Base-by-base conservation (phyloP, 2,113 vertebrate genomes). In the Terrapene triunguis region DNA sequence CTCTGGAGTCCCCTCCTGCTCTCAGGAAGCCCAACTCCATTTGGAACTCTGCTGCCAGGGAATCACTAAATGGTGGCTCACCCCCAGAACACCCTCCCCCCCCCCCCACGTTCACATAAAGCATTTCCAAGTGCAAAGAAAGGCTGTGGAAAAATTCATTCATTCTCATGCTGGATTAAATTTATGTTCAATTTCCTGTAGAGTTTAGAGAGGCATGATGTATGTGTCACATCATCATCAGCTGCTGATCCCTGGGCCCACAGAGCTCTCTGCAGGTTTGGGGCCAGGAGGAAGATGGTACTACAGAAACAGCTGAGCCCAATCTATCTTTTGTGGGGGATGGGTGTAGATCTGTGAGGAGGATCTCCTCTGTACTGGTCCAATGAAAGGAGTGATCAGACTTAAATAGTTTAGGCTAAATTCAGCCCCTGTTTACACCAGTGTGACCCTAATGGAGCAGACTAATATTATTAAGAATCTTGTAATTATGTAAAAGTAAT, bases 291-390 rank as follows among this genome's bases (percentile, higher is more conserved):
- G 8, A 84, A 86, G 24, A 17, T 48, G 10, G 6, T 42, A 69
- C 21, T 54, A 16, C 16, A 79, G n/a, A 53, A 80, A 6, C 22
- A 2, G 13, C 11, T 80, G 24, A n/a, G 7, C 47, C 27, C 84
- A 78, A 83, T 76, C 51, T 1, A 44, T 12, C 22, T 76, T 0
- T 0, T 21, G 29, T 24, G n/a, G 35, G 11, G 5, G 27, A 0
- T 38, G 3, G 9, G 14, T 1, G 10, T 29, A 88, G 83, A 88
- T 44, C 24, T 17, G 13, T 3, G 50, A 29, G 4, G 25, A 44
- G 3, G 42, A 24, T 8, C 53, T 27, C 3, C 86, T 69, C 62
- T 80, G 13, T 53, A 24, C 74, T 90, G 35, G 8, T 29, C 5
- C 72, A 54, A 11, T 51, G 42, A 92, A 82, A 13, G n/a, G 51